Conservation (phyloP, 1,140 invertebrate genomes). For the Bombus vancouverensis region DNA sequence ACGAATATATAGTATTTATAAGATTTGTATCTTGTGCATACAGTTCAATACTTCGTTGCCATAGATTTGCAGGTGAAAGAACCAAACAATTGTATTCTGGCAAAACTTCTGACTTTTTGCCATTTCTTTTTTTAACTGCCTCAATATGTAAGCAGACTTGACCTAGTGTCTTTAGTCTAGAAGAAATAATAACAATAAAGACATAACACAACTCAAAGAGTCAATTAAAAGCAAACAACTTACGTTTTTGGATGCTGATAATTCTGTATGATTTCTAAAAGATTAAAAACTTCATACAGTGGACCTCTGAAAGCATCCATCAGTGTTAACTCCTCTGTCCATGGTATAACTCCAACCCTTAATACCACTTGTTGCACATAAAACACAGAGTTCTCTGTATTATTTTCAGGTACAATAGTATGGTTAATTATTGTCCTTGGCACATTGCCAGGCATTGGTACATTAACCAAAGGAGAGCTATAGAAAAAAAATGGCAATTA, state of each 20-base stretch:
- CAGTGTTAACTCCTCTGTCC: conserved; percentile 90
- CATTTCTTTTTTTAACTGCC: conserved; percentile 86
- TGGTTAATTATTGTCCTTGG: conserved; percentile 82
- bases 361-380: conserved; percentile 93
- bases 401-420: conserved; percentile 74
- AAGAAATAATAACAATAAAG: neutral
- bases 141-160: conserved; percentile 95
- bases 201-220: too few species aligned
- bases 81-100: conserved; percentile 96
- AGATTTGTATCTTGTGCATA: conserved; percentile 91
- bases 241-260: conserved; percentile 91
- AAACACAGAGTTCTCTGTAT: conserved; percentile 85
- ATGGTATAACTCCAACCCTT: conserved; percentile 90
- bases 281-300: conserved; percentile 92
- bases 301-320: conserved; percentile 95
- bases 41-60: conserved; percentile 91
- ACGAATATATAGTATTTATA: conserved; percentile 90
- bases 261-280: conserved; percentile 92
- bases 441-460: conserved; percentile 92
- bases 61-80: conserved; percentile 96
- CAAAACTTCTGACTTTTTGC: conserved; percentile 85
- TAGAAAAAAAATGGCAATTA: conserved; percentile 70
- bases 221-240: conserved; percentile 64
- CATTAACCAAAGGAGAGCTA: conserved; percentile 90
- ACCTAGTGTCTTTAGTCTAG: conserved; percentile 86